Evolutionary conservation across 1,140 invertebrate genomes (phyloP), one percentile per base, ranked within the genome.

Genomic region (Caenorhabditis brenneri): DNA sequence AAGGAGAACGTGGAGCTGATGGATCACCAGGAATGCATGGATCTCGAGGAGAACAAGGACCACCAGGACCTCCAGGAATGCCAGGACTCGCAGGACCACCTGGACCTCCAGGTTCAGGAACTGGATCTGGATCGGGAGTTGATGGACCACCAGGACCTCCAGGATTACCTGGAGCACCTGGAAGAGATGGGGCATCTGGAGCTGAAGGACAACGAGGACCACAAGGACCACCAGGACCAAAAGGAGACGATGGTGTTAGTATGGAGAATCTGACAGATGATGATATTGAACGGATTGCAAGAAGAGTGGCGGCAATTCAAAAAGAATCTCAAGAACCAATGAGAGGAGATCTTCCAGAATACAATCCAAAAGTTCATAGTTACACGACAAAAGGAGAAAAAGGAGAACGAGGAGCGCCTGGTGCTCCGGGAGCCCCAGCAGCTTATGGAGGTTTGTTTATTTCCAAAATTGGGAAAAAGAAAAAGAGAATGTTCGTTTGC

Each of bases 201-300:
- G 39, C 12, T 53, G 46, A 51, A 81, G 87, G 84, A 27, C 83
- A 55, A 33, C 79, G 82, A 36, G 88, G 88, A 69, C 80, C 65
- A 46, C 82, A 86, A 22, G 88, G 88, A 22, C 69, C 86, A 12
- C 87, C 79, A 2, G 85, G 86, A 83, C 27, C 49, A 36, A 85
- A 81, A 53, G 49, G 78, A 53, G 31, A 53, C 10, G 78, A 80
- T 9, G 78, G 49, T 16, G 55, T 83, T 19, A 74, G 36, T 16
- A 88, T 88, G 65, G 65, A 86, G 15, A 84, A 84, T 74, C 84
- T 89, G 10, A 82, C 81, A 33, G 88, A 89, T 19, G 31, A 82
- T 2, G 88, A 89, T 78, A 79, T 89, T 78, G 85, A 78, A 4
- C 74, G 88, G 29, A 88, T 89, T 60, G 87, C 82, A 24, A 48